Conservation (phyloP, 2,797 vertebrate species). For the Notoglanidium macrostoma region DNA sequence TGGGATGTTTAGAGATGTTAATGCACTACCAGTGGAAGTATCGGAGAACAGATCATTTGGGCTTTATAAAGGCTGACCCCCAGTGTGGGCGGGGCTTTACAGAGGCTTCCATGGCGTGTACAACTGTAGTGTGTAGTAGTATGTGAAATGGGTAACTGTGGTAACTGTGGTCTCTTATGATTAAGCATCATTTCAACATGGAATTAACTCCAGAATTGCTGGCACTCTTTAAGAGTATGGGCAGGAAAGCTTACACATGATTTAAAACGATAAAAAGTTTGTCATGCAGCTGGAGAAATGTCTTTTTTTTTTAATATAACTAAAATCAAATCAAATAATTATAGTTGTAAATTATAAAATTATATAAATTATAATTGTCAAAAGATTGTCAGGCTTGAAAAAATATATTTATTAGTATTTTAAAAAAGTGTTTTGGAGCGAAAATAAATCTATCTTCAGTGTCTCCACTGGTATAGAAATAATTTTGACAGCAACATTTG, state of each 20-base stretch:
- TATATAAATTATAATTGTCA: not conserved
- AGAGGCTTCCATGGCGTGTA: not conserved
- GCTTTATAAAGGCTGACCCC: not conserved
- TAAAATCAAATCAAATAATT: too few species aligned
- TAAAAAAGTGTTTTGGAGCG: not conserved
- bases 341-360: too few species aligned
- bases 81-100: slow-evolving; percentile 6
- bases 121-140: not conserved
- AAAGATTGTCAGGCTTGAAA: not conserved
- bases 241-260: not conserved
- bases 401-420: not conserved
- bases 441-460: not conserved
- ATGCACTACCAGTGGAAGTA: not conserved
- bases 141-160: not conserved
- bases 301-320: not conserved
- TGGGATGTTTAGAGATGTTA: not conserved
- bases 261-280: not conserved
- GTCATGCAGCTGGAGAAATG: not conserved
- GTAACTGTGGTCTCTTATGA: not conserved
- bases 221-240: not conserved
- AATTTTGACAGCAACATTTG: not conserved
- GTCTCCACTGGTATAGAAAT: not conserved
- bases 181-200: too few species aligned
- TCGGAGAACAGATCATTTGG: not conserved
- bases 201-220: not conserved